phyloP scores from a whole-genome alignment of 2,113 vertebrate species.

The Periophthalmodon schlosseri region DNA sequence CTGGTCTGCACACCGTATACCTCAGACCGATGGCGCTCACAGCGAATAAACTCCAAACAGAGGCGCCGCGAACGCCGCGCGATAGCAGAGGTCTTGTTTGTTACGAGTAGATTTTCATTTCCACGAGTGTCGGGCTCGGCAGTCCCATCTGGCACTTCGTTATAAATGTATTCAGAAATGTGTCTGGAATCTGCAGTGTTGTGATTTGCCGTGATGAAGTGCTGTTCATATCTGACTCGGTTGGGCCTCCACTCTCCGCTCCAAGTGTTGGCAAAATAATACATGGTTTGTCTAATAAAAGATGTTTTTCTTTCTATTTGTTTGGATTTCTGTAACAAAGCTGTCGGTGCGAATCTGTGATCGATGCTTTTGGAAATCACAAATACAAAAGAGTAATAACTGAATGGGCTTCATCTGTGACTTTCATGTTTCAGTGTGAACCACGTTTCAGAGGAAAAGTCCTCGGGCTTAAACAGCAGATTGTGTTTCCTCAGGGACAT shows the following conservation, averaged over 20 bases:
- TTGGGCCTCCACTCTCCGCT: constrained; percentile 40
- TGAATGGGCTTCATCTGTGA: too few relatives aligned
- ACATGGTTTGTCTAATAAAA: constrained; percentile 65
- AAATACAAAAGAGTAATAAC: neutral
- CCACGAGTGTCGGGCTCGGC: constrained; percentile 27
- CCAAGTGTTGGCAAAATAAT: constrained; percentile 46
- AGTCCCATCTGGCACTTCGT: constrained; percentile 36
- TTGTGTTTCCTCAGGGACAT: constrained; percentile 24
- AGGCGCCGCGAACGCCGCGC: neutral
- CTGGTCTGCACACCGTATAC: constrained; percentile 66
- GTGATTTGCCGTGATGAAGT: constrained; percentile 62
- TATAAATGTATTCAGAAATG: constrained; percentile 59
- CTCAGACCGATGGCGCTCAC: constrained; percentile 56
- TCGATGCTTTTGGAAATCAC: constrained; percentile 4
- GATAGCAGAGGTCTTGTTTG: constrained; percentile 2
- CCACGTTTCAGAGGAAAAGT: constrained; percentile 20
- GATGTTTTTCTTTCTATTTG: constrained; percentile 57
- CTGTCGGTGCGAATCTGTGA: neutral
- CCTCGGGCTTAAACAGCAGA: constrained; percentile 35
- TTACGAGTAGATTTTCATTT: constrained; percentile 22
- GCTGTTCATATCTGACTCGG: constrained; percentile 51
- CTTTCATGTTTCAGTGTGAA: neutral
- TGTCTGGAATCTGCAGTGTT: constrained; percentile 50
- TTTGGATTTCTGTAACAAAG: constrained; percentile 39
- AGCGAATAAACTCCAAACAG: neutral